Base-by-base conservation (phyloP, 2,888 invertebrate genomes). In the Gnatocerus cornutus region DNA sequence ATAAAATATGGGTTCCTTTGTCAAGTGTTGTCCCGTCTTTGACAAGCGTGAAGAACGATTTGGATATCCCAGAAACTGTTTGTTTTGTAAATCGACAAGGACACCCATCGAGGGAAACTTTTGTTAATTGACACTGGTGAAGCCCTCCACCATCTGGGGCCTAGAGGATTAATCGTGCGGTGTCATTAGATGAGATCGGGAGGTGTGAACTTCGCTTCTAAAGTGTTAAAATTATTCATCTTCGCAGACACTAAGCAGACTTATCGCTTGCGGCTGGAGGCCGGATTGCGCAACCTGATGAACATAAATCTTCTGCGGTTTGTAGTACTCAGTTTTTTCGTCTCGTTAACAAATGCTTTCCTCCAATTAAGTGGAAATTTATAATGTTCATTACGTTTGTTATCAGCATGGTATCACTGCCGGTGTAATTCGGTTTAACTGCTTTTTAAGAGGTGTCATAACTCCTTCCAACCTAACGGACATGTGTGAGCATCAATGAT, bases 401-500 rank as follows among this genome's bases (percentile, higher is more conserved):
- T 69, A 69, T 69, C 68, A 33, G 39, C 12, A 39, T 13, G 16
- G n/a, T 37, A 21, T 41, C 66, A n/a, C 27, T 16, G 48, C 29
- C 48, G 55, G 14, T 48, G 55, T 68, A 55, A 68, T 58, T 48
- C 64, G 39, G 53, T 39, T 56, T 58, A 69, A 69, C 56, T 59
- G 69, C 59, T 59, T 64, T 69, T 64, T 63, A 70, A 67, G 56
- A 56, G 67, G 67, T 67, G 70, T 67, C 66, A 70, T 70, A 70
- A 70, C 39, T 70, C 59, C 9, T 43, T 46, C 50, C 39, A 37
- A 39, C 53, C 29, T 55, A 53, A 53, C 30, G 52, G 53, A 27
- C 43, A 41, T 29, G 59, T 41, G 46, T 46, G 41, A 59, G 71
- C 76, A 74, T 78, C 77, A 79, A 80, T 77, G 74, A 70, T 71